phyloP scores from a whole-genome alignment of 2,113 vertebrate species.

The Callipepla squamata region DNA sequence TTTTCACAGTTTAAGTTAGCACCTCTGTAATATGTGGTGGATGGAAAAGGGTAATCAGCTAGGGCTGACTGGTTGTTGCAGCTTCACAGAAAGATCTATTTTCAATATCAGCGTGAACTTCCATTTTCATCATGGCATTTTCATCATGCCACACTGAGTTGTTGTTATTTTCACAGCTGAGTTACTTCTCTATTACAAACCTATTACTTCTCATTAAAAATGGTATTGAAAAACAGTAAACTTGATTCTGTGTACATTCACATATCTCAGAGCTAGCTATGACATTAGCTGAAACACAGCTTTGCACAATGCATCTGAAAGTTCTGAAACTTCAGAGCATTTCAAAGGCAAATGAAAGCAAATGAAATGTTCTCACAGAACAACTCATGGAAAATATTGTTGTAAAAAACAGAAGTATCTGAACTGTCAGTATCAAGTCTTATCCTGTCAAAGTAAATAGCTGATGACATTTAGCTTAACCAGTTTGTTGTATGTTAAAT shows the following conservation, averaged over 20 bases:
- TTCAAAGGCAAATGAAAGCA: background rate
- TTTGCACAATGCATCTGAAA: background rate
- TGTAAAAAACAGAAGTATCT: conserved; percentile 9
- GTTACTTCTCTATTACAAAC: background rate
- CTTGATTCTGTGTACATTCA: background rate
- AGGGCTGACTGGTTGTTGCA: background rate
- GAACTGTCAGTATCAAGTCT: background rate
- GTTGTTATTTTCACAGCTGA: background rate
- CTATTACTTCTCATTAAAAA: background rate
- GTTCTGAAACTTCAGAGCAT: background rate
- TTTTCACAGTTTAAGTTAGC: background rate
- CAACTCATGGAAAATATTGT: background rate
- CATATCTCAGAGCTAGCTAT: background rate
- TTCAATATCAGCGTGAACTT: background rate
- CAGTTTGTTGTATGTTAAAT: background rate
- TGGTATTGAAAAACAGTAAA: background rate
- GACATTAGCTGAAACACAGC: background rate
- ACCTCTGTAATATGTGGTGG: background rate
- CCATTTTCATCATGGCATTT: background rate
- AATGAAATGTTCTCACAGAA: background rate
- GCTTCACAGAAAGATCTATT: background rate
- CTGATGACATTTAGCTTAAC: background rate
- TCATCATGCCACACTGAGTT: background rate
- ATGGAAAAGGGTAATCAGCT: conserved; percentile 19
- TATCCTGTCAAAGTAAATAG: background rate